phyloP scores from a whole-genome alignment of 2,113 vertebrate genomes.

The Micronycteris hirsuta region DNA sequence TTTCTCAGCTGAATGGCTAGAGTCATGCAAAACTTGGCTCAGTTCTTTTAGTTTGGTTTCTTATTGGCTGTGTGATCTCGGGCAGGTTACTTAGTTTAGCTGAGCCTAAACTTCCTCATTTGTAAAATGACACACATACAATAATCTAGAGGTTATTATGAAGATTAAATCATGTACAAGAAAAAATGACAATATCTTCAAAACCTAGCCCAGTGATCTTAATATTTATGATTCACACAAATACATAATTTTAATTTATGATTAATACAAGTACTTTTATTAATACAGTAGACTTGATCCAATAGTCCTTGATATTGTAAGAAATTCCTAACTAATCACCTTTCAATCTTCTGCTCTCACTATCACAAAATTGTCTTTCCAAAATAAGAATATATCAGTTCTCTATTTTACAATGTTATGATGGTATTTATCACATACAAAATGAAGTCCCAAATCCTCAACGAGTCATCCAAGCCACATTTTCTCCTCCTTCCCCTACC shows the following conservation, averaged over 20 bases:
- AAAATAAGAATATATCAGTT: neutral
- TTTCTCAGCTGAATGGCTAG: neutral
- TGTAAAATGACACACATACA: neutral
- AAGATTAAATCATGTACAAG: neutral
- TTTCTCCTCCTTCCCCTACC: neutral
- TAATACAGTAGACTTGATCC: neutral
- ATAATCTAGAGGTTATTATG: neutral
- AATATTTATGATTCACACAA: neutral
- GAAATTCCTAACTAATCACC: neutral
- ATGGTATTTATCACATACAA: neutral
- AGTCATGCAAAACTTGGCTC: neutral
- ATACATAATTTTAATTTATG: neutral
- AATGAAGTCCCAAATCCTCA: neutral
- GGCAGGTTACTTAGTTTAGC: no score
- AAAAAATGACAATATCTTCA: neutral
- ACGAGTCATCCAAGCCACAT: neutral
- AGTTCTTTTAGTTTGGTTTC: neutral
- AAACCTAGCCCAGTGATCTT: neutral
- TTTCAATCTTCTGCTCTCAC: neutral
- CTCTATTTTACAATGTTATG: neutral
- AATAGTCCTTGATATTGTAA: neutral
- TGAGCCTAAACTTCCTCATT: no score
- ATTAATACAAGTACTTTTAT: neutral
- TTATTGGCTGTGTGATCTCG: neutral
- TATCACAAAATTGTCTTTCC: neutral